A percentile compares a stretch with the other conserved stretches of the same genome.
phyloP scores from a whole-genome alignment of 1,140 invertebrate genomes.

The Paralvinella palmiformis region DNA sequence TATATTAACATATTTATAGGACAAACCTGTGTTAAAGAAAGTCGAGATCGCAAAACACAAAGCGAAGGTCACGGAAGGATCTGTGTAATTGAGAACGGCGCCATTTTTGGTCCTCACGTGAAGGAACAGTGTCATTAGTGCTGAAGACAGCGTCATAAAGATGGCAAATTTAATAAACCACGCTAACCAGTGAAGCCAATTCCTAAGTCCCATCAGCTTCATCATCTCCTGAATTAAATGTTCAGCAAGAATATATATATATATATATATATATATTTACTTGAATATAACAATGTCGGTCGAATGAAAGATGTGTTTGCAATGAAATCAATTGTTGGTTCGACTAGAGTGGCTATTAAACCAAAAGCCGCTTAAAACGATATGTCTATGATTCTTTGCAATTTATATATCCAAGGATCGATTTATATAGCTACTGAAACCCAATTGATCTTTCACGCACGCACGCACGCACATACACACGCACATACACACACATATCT shows the following conservation, averaged over 20 bases:
- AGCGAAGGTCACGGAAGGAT: no score
- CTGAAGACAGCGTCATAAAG: no score
- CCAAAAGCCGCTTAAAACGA: not conserved
- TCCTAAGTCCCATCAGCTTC: no score
- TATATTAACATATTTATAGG: no score
- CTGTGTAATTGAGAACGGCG: no score
- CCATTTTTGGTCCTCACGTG: no score
- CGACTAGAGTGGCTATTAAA: not conserved
- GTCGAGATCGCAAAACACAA: no score
- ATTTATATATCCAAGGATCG: not conserved
- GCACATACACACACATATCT: not conserved
- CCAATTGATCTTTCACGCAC: not conserved
- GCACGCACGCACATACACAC: not conserved
- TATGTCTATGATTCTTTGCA: not conserved
- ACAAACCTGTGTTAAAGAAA: no score
- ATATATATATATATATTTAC: not conserved
- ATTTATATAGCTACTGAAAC: not conserved
- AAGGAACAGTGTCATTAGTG: no score
- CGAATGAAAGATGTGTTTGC: not conserved
- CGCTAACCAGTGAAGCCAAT: no score
- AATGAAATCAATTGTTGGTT: not conserved
- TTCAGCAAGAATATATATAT: slow-evolving; percentile 2
- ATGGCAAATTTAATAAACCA: no score
- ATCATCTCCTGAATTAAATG: no score
- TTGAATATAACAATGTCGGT: not conserved